Percentiles rank a stretch among this genome's conserved stretches.
These are phyloP conservation scores for Latrodectus elegans DNA, from an alignment of 2,888 invertebrate species.

Conservation along the genomic window DNA sequence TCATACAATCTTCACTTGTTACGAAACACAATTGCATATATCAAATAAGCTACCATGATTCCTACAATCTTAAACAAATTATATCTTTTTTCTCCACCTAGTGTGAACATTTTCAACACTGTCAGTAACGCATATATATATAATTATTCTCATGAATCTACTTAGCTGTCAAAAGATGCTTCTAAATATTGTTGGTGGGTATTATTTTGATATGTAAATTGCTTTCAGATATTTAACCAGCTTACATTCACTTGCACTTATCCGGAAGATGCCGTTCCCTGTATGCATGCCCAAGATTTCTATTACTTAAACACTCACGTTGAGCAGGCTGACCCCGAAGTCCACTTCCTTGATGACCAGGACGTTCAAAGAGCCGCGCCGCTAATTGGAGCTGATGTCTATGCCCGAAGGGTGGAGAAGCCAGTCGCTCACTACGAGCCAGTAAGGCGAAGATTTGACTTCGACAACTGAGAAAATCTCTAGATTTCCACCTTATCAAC, in stretches of 20 bases:
- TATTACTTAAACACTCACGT: conserved; percentile 71
- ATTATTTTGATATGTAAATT: conserved; percentile 1
- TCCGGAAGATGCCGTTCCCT: conserved; percentile 71
- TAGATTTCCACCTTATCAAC: too few species aligned
- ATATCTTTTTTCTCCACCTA: too few species aligned
- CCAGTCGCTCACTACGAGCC: conserved; percentile 41
- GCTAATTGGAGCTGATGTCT: conserved; percentile 42
- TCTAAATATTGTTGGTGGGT: background rate
- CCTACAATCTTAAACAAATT: too few species aligned
- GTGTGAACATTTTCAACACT: too few species aligned
- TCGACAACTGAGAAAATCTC: conserved; percentile 9
- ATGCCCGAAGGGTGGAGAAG: conserved; percentile 47
- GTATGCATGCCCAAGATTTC: conserved; percentile 71
- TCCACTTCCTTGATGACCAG: conserved; percentile 67
- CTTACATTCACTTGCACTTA: conserved; percentile 71
- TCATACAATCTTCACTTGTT: too few species aligned
- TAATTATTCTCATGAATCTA: background rate
- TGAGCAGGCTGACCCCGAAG: conserved; percentile 69
- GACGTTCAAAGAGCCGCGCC: conserved; percentile 61
- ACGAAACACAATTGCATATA: too few species aligned
- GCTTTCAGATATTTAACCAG: conserved; percentile 71
- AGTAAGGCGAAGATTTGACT: conserved; percentile 59
- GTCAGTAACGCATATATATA: too few species aligned
- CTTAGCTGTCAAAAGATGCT: background rate
- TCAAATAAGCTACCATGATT: too few species aligned